Percentiles rank a stretch among this genome's conserved stretches.
These are phyloP conservation scores for Aphelenchoides fujianensis DNA, from an alignment of 1,140 invertebrate genomes.

Conservation along the genomic window DNA sequence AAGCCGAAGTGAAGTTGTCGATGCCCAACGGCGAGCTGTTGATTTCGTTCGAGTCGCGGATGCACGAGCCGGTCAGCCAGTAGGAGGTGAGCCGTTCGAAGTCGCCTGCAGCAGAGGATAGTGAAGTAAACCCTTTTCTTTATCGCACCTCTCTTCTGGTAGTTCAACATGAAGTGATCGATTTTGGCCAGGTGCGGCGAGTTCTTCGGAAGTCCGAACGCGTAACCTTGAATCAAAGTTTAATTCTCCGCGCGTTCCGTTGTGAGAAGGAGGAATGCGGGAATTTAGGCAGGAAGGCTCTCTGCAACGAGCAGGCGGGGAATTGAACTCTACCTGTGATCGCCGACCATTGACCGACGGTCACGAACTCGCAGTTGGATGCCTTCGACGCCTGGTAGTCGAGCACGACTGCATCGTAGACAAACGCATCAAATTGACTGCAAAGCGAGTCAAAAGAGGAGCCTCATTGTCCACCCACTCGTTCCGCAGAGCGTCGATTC, in stretches of 20 bases:
- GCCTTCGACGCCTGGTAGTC: constrained; percentile 88
- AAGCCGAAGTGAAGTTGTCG: constrained; percentile 94
- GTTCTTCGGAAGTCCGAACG: constrained; percentile 88
- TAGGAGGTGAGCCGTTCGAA: constrained; percentile 86
- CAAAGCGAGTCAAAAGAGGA: constrained; percentile 18
- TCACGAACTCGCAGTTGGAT: constrained; percentile 88
- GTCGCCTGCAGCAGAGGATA: constrained; percentile 68
- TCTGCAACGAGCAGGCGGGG: too few relatives aligned
- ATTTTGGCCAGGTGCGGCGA: constrained; percentile 92
- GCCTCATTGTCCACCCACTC: constrained; percentile 68
- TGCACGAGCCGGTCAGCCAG: constrained; percentile 96
- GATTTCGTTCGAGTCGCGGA: constrained; percentile 82
- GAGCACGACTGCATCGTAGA: constrained; percentile 95
- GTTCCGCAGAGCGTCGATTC: constrained; percentile 80
- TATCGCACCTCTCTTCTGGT: constrained; percentile 89
- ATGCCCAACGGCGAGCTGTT: constrained; percentile 83
- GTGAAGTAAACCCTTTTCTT: constrained; percentile 20
- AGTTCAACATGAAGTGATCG: constrained; percentile 86
- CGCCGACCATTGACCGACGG: constrained; percentile 64
- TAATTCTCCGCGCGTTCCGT: too few relatives aligned
- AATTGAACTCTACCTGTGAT: too few relatives aligned
- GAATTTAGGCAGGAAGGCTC: too few relatives aligned
- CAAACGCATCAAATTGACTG: constrained; percentile 90
- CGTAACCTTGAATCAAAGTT: too few relatives aligned
- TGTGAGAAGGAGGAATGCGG: too few relatives aligned